phyloP scores from a whole-genome alignment of 53 echinoderm and acorn worm genomes.

The Astropecten irregularis region DNA sequence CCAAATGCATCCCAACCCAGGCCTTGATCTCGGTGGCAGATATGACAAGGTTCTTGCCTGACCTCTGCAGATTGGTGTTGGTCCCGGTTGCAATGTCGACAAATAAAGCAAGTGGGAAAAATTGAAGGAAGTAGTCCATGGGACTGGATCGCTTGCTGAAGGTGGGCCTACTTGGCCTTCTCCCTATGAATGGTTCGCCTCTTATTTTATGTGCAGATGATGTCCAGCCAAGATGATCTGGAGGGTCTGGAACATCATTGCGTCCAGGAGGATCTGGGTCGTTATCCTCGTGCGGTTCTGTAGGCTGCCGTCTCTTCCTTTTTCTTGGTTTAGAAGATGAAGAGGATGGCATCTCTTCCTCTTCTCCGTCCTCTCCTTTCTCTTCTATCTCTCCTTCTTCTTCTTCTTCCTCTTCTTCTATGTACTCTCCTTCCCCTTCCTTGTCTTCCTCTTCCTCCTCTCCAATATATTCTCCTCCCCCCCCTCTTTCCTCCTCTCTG shows the following conservation, averaged over 20 bases:
- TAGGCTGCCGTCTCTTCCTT: background rate
- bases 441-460: no score
- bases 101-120: constrained; percentile 6
- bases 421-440: background rate
- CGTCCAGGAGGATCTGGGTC: constrained; percentile 2
- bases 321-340: background rate
- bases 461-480: background rate
- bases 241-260: background rate
- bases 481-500: background rate
- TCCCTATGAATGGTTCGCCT: background rate
- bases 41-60: background rate
- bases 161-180: background rate
- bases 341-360: no score
- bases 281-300: background rate
- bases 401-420: background rate
- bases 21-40: background rate
- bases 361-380: background rate
- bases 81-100: constrained; percentile 10
- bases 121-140: constrained; percentile 5
- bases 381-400: background rate
- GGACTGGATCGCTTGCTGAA: background rate
- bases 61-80: background rate
- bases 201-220: background rate
- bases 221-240: background rate
- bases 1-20: constrained; percentile 10